Base-by-base conservation (phyloP, 2,113 vertebrate species). In the Cyphomyrus plagiostoma region DNA sequence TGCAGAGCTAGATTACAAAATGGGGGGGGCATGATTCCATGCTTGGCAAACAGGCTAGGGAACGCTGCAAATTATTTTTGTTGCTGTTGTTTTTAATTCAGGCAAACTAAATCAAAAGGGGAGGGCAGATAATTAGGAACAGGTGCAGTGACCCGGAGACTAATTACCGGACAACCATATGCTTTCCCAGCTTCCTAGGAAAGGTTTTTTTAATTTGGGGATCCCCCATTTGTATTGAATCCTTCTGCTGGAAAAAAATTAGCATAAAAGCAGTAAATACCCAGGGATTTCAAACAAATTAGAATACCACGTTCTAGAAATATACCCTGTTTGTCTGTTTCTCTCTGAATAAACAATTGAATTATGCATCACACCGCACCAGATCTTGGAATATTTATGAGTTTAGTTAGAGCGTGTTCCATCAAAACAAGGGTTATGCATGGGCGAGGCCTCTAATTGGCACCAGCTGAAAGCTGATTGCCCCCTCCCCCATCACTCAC, bases 121-220 rank as follows among this genome's bases (percentile, higher is more conserved):
- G 62, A 70, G 87, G 21, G 17, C 30, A 58, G 56, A 66, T 88
- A 88, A 66, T 66, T 88, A 62, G 19, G 45, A 62, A 66, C 53
- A 66, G 87, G 26, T 53, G 49, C 85, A 66, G 87, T 88, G 87
- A 62, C 87, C 87, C 39, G 9, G 87, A 88, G 56, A 88, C 23
- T 10, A 45, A 88, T 62, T 62, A 58, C 30, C 26, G 23, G 39
- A 23, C 87, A 46, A 66, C 19, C 87, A 58, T 88, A 66, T 62
- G 52, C 53, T 88, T 62, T 26, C 30, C 86, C 50, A 58, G 50
- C 7, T 39, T 23, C 9, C 19, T 30, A 21, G 53, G 39, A 45
- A 62, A 23, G 35, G 3, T 53, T 52, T 45, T 56, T 46, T 15
- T 21, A 66, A 8, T 56, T 6, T 46, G n/a, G 85, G 85, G 50